Percentiles rank a stretch among this genome's conserved stretches.
These are phyloP conservation scores for Pentalonia nigronervosa DNA, from an alignment of 1,140 invertebrate species.

Conservation along the genomic window DNA sequence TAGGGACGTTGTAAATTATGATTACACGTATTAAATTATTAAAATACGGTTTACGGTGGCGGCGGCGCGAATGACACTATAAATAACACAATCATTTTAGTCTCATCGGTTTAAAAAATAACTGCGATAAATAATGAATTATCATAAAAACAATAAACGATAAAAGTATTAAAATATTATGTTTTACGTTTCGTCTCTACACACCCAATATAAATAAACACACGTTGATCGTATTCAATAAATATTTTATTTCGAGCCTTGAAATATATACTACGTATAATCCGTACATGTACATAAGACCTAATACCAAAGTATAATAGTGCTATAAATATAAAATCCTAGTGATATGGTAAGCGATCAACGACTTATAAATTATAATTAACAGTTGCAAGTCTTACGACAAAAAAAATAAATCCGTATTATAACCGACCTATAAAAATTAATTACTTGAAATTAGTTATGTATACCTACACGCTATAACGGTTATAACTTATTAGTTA, in stretches of 20 bases:
- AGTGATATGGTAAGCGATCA: neutral
- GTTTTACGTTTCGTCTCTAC: neutral
- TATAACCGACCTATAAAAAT: neutral
- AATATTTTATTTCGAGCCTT: neutral
- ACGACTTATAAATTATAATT: neutral
- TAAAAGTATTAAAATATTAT: neutral
- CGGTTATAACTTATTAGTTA: neutral
- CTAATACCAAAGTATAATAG: neutral
- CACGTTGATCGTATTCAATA: neutral
- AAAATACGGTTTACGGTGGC: no score
- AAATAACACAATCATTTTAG: neutral
- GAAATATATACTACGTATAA: neutral
- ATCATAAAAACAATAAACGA: neutral
- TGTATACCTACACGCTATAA: neutral
- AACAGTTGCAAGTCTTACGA: neutral
- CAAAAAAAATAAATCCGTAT: neutral
- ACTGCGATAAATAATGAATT: neutral
- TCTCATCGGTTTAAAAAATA: neutral
- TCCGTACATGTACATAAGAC: neutral
- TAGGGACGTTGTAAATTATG: no score
- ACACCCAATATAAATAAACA: neutral
- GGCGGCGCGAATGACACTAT: no score
- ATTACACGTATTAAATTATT: no score
- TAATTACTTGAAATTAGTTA: neutral
- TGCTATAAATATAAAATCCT: neutral